A percentile compares a stretch with the other conserved stretches of the same genome.
These are phyloP conservation scores for Aelia acuminata DNA, from an alignment of 2,888 invertebrate species.

Conservation along the genomic window DNA sequence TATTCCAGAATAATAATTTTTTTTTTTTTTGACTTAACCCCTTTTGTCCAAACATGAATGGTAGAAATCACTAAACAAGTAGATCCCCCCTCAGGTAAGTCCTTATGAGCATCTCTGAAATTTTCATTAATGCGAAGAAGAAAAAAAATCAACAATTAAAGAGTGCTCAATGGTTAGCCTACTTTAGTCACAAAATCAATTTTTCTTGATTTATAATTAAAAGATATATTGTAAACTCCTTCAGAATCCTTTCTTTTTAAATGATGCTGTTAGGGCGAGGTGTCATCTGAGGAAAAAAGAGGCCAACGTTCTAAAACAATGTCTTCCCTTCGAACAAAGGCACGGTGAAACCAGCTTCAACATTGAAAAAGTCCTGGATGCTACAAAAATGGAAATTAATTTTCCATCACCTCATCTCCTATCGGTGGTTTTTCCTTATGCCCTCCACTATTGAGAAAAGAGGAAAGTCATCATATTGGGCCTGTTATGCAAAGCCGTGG, in stretches of 20 bases:
- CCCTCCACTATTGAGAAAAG: background rate
- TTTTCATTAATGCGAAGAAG: too few species aligned
- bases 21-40: too few species aligned
- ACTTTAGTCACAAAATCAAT: too few species aligned
- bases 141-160: too few species aligned
- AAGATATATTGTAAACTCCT: too few species aligned
- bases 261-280: background rate
- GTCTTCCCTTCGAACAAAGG: conserved; percentile 42
- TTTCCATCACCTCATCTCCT: conserved; percentile 38
- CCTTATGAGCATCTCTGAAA: too few species aligned
- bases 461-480: conserved; percentile 3
- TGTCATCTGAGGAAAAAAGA: background rate
- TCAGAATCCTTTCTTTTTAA: background rate
- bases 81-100: too few species aligned
- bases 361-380: conserved; percentile 10
- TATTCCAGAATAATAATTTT: too few species aligned
- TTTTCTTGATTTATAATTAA: too few species aligned
- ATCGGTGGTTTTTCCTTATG: conserved; percentile 16
- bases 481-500: conserved; percentile 20
- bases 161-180: too few species aligned
- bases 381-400: conserved; percentile 37
- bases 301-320: conserved; percentile 47
- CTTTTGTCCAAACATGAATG: too few species aligned
- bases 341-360: conserved; percentile 11
- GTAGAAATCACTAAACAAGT: too few species aligned